phyloP scores from a whole-genome alignment of 2,113 vertebrate species.

The Pycnonotus jocosus region DNA sequence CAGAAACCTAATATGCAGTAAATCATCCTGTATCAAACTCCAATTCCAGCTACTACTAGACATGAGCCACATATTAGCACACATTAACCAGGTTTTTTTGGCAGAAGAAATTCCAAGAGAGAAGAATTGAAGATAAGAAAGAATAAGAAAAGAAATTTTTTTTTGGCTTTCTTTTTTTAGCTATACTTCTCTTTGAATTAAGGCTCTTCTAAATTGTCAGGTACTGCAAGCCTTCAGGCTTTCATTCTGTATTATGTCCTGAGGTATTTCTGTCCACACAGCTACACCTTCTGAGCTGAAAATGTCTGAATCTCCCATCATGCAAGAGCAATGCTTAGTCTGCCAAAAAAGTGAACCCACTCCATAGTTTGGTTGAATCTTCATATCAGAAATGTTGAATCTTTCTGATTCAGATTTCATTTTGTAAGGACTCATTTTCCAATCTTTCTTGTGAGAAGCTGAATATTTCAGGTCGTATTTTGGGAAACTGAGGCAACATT shows the following conservation, averaged over 20 bases:
- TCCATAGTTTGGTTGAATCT: background rate
- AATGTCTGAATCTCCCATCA: background rate
- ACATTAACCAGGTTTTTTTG: background rate
- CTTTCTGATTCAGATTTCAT: background rate
- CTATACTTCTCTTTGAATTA: background rate
- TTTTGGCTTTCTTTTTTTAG: background rate
- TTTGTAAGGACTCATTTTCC: background rate
- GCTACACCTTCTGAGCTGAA: background rate
- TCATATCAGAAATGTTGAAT: background rate
- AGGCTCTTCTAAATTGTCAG: background rate
- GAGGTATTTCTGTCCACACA: background rate
- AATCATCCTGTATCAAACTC: background rate
- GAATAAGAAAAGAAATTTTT: background rate
- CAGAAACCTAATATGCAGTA: background rate
- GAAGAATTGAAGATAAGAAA: background rate
- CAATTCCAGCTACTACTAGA: background rate
- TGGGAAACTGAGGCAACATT: background rate
- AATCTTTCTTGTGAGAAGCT: background rate
- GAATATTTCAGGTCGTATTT: background rate
- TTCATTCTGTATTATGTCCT: background rate
- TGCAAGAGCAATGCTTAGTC: background rate
- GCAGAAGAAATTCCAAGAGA: background rate
- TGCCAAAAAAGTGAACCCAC: background rate
- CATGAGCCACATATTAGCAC: rapidly evolving
- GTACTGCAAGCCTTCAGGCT: background rate